Base-by-base conservation (phyloP, 2,888 invertebrate genomes). In the Hemistola chrysoprasaria region DNA sequence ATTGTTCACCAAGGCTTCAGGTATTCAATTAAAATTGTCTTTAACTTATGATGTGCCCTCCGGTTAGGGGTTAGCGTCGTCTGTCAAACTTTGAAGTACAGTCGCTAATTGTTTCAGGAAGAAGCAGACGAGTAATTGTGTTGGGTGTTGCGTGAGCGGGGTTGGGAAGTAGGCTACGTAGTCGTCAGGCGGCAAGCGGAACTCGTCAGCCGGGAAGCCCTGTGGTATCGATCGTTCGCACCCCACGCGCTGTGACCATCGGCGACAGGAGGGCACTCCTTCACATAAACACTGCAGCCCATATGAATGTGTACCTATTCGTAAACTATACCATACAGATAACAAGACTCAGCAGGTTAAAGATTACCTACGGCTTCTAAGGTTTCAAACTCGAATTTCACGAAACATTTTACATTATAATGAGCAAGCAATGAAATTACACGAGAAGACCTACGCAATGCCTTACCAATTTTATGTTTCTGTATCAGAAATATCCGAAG, bases 221-320 rank as follows among this genome's bases (percentile, higher is more conserved):
- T 77, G 68, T 59, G 67, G 75, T 87, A 87, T 87, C 76, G 86
- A 86, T 86, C 84, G 83, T 60, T 59, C 50, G 71, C 81, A 69
- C 81, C 84, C 83, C 82, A 79, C 78, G 71, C 77, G 73, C 71
- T 74, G 74, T 78, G 83, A 66, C 82, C 81, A 83, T 71, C 76
- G 85, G 79, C 85, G 84, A 81, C 86, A 80, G 71, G 68, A 77
- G 84, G 84, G 79, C 83, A 81, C 78, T 74, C 72, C 71, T 74
- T 70, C 68, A 68, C 65, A 66, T 77, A 76, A 78, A 82, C 73
- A 75, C 66, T 72, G 16, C 65, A 29, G 22, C 28, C 65, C 54
- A 59, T 62, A 24, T 20, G 40, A 72, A 71, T 71, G 65, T 75
- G 72, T 62, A 64, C 52, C n/a, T n/a, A n/a, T n/a, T 53, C 29